Base-by-base conservation (phyloP, 2,888 invertebrate genomes). In the Idaea biselata region DNA sequence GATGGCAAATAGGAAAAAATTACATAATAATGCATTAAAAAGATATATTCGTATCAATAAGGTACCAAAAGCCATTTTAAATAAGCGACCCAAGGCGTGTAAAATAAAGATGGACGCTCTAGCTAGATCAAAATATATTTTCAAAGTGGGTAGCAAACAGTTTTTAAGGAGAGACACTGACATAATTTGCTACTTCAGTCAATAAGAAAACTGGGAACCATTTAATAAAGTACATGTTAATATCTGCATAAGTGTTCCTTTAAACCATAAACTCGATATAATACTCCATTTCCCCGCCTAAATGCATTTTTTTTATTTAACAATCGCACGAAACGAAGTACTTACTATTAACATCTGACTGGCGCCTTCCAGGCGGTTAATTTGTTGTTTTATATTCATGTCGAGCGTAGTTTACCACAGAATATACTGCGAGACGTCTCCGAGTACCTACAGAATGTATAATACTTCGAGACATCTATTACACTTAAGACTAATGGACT, bases 311-410 rank as follows among this genome's bases (percentile, higher is more conserved):
- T 32, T 44, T 44, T 14, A 44, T 14, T 44, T 11, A 14, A 44
- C 44, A 44, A 44, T 44, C 44, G 11, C 54, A 44, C 3, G 44
- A 44, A 44, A 44, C 44, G 44, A 44, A 44, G 44, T 14, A 25
- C 25, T 25, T 14, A 44, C 44, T 44, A 44, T 44, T 44, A 44
- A 44, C 44, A 44, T 44, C 44, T 44, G 44, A 44, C 44, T 44
- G 44, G 44, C 44, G 44, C 44, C 44, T 44, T 44, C 1, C 8
- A 44, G 44, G 14, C 44, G 44, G 44, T 44, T 58, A 60, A 60
- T 57, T 63, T 60, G 33, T 61, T 68, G 68, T 63, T 68, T 63
- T 70, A 65, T 61, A 55, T 70, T 63, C 59, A 59, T 63, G 63
- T 59, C 61, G 56, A 71, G 66, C 68, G 14, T 44, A 44, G 44